A percentile compares a stretch with the other conserved stretches of the same genome.
Evolutionary conservation across 53 echinoderm and acorn worm genomes (phyloP).

Genomic region (Apostichopus leukothele): DNA sequence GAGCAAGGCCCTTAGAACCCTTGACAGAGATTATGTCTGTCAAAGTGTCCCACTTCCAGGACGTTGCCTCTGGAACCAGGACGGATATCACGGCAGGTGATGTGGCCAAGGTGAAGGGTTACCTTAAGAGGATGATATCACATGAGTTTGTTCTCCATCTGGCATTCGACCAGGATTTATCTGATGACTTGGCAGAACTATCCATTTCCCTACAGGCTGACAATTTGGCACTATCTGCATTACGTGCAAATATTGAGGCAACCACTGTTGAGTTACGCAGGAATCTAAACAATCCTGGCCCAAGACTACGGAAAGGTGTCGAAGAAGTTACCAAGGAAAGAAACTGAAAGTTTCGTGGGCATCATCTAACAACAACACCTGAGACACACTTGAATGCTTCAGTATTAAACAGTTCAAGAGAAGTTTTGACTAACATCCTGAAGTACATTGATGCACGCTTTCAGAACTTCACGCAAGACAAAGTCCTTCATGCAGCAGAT

Average conservation of each 20-base stretch:
- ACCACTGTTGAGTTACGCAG: conserved; percentile 16
- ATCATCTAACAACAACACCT: conserved; percentile 31
- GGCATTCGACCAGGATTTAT: conserved; percentile 50
- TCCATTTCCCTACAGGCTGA: conserved; percentile 60
- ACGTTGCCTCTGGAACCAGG: conserved; percentile 34
- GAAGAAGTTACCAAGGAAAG: conserved; percentile 39
- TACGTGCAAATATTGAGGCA: conserved; percentile 50
- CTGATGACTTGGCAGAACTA: conserved; percentile 53
- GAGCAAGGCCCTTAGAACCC: conserved; percentile 52
- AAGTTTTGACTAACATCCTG: conserved; percentile 28
- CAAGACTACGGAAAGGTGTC: conserved; percentile 48
- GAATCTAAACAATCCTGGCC: conserved; percentile 47
- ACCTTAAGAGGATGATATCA: conserved; percentile 52
- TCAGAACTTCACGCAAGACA: conserved; percentile 30
- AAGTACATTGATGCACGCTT: conserved; percentile 41
- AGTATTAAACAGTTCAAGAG: background rate
- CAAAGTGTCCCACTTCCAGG: conserved; percentile 50
- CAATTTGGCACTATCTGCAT: conserved; percentile 50
- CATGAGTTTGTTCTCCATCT: conserved; percentile 53
- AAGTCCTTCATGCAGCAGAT: conserved; percentile 53
- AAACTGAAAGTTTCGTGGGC: conserved; percentile 47
- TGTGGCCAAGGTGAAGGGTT: conserved; percentile 60
- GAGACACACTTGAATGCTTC: conserved; percentile 9
- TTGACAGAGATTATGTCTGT: conserved; percentile 51
- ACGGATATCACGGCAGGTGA: conserved; percentile 44